Base-by-base conservation (phyloP, 2,113 vertebrate genomes). In the Aldabrachelys gigantea region DNA sequence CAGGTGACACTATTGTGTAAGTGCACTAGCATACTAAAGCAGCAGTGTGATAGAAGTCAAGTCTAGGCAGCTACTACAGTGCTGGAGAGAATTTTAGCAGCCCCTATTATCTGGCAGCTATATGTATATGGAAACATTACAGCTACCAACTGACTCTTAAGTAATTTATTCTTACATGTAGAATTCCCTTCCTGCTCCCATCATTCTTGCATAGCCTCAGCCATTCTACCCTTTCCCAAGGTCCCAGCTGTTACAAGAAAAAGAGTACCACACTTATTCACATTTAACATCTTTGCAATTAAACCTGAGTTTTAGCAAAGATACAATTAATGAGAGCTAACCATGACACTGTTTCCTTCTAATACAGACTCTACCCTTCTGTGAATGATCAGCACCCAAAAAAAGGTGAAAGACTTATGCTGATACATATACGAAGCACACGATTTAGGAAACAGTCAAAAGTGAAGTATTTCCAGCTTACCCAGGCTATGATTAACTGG, bases 401-500 rank as follows among this genome's bases (percentile, higher is more conserved):
- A 78, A 47, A 47, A 78, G 25, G 75, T 47, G 21, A 76, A 44
- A 8, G 24, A 44, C 12, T 44, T 47, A 44, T 27, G 24, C 7
- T 76, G 25, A 62, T 27, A 72, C 25, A 69, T 11, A 82, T 24
- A 57, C 4, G 3, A 56, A 41, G n/a, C n/a, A 49, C 27, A 50
- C 35, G 29, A 69, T 80, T 72, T 16, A 54, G n/a, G 9, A 56
- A 35, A 88, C 0, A 88, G 85, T 80, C 65, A 9, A 17, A 95
- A 88, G 6, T 44, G 41, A 6, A 4, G 38, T 21, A 84, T 83
- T 50, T 94, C 8, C 85, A 96, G 89, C 98, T 98, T 99, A 99
- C 99, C 99, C 97, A 99, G 97, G 97, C 99, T 98, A 94, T 99
- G 99, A 97, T 99, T 99, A 98, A 99, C 99, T 84, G 99, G 99